Percentiles rank a stretch among this genome's conserved stretches.
Conservation (phyloP, 2,113 vertebrate genomes). For the Ochotona princeps region DNA sequence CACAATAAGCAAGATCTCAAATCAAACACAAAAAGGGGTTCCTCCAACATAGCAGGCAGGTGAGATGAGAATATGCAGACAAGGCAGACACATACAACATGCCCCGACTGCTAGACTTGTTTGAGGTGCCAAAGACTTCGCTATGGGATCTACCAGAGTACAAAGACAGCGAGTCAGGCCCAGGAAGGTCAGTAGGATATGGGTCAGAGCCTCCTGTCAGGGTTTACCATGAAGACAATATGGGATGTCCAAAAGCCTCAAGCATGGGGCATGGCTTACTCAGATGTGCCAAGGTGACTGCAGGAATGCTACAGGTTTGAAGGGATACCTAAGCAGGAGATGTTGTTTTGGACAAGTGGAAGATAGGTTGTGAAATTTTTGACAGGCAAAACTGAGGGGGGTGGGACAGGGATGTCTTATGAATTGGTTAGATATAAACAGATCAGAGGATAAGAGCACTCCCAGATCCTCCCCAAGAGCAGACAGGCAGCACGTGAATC, state of each 20-base stretch:
- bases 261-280: neutral
- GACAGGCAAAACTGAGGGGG: neutral
- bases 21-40: neutral
- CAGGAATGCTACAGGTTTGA: neutral
- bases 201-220: neutral
- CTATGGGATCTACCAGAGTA: neutral
- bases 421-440: neutral
- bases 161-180: neutral
- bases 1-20: neutral
- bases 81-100: rapidly evolving
- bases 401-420: neutral
- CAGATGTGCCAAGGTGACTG: no score
- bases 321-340: neutral
- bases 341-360: no score
- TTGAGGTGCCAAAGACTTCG: neutral
- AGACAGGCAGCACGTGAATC: neutral
- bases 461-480: neutral
- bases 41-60: neutral
- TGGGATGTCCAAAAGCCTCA: neutral
- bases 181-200: neutral
- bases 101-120: neutral
- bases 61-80: neutral
- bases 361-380: neutral
- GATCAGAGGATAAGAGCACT: neutral
- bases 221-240: neutral